phyloP scores from a whole-genome alignment of 2,113 vertebrate genomes.

The Salvelinus namaycush region DNA sequence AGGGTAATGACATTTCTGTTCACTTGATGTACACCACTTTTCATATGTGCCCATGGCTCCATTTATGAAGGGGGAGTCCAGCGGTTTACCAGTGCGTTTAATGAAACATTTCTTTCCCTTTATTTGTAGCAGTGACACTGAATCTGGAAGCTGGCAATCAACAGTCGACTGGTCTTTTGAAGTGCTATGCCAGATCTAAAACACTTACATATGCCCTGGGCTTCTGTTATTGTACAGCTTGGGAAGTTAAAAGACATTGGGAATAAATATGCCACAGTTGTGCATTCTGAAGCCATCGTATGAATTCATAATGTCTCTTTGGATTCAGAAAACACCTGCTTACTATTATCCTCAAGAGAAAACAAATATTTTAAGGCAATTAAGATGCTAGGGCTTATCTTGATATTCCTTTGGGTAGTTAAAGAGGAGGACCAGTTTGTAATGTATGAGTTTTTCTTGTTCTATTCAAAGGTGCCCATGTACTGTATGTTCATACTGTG shows the following conservation, averaged over 20 bases:
- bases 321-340: background rate
- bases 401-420: too few species aligned
- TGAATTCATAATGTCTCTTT: background rate
- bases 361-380: too few species aligned
- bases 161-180: constrained; percentile 8
- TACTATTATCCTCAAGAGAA: too few species aligned
- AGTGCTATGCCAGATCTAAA: constrained; percentile 11
- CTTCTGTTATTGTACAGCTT: background rate
- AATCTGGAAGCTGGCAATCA: constrained; percentile 8
- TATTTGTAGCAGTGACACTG: background rate
- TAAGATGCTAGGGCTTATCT: too few species aligned
- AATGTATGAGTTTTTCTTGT: too few species aligned
- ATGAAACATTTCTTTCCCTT: background rate
- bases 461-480: too few species aligned
- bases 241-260: background rate
- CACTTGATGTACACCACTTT: constrained; percentile 7
- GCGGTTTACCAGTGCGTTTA: background rate
- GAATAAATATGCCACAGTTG: background rate
- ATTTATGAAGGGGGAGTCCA: background rate
- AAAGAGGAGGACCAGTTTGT: too few species aligned
- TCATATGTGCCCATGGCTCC: constrained; percentile 5
- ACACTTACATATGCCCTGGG: constrained; percentile 5
- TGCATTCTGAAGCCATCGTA: background rate
- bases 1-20: constrained; percentile 21
- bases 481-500: too few species aligned